phyloP scores from a whole-genome alignment of 92 coral and sea anemone genomes.

The Heliopora coerulea region DNA sequence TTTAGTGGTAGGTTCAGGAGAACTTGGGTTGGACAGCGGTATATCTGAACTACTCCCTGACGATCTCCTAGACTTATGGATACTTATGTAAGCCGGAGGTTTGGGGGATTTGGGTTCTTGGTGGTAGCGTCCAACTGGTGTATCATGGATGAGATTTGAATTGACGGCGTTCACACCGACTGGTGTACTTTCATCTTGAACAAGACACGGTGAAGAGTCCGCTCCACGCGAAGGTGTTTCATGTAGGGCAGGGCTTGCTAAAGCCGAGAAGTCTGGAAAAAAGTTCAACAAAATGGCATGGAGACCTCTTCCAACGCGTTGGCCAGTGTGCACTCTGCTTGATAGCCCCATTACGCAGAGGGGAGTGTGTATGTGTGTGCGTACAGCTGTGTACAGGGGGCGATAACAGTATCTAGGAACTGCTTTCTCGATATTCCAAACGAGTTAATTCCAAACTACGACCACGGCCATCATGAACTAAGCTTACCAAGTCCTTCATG shows the following conservation, averaged over 20 bases:
- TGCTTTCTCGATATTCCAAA: no score
- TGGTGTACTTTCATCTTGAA: background rate
- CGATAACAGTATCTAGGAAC: no score
- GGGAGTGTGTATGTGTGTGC: no score
- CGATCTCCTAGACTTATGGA: slow-evolving; percentile 2
- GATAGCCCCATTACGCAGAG: no score
- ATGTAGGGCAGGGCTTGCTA: slow-evolving; percentile 13
- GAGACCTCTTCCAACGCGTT: background rate
- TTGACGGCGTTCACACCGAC: background rate
- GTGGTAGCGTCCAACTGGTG: background rate
- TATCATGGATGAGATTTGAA: slow-evolving; percentile 11
- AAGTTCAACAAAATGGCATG: no score
- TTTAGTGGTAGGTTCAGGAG: slow-evolving; percentile 24
- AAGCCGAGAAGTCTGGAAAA: slow-evolving; percentile 18
- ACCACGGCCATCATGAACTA: no score
- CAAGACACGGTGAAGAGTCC: slow-evolving; percentile 11
- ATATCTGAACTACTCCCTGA: slow-evolving; percentile 5
- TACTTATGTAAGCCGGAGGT: slow-evolving; percentile 9
- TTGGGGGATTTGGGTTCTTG: background rate
- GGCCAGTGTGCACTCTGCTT: no score
- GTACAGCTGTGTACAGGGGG: no score
- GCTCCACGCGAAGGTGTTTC: no score
- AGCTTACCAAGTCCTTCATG: no score
- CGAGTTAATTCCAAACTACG: no score
- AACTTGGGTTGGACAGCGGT: slow-evolving; percentile 19